Evolutionary conservation across 2,888 invertebrate species (phyloP).

Genomic region (Chymomyza procnemis): DNA sequence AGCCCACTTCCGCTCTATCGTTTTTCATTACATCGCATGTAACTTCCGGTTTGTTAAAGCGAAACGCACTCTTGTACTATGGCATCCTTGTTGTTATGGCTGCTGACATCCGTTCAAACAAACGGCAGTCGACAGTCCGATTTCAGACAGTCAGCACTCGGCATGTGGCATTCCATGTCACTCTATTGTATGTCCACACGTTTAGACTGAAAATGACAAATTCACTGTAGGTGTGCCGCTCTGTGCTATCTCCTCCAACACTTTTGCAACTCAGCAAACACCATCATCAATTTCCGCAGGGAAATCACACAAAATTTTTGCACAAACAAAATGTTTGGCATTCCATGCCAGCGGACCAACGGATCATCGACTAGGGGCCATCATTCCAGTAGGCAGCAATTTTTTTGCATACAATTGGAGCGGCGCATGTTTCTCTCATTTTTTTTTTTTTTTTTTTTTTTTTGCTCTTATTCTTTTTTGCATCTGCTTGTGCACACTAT

Average conservation of each 20-base stretch:
- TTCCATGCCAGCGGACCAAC: background rate
- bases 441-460: background rate
- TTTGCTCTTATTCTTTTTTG: background rate
- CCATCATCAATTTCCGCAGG: slow-evolving; percentile 73
- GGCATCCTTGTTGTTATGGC: slow-evolving; percentile 50
- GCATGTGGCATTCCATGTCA: background rate
- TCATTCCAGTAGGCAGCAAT: background rate
- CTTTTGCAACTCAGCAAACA: slow-evolving; percentile 71
- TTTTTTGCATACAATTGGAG: background rate
- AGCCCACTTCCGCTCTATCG: slow-evolving; percentile 67
- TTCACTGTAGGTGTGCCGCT: slow-evolving; percentile 69
- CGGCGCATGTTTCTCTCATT: too few species aligned
- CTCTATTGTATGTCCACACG: slow-evolving; percentile 62
- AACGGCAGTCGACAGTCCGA: slow-evolving; percentile 30
- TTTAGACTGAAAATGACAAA: slow-evolving; percentile 72
- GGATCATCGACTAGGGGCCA: background rate
- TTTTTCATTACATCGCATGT: slow-evolving; percentile 72
- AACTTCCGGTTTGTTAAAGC: slow-evolving; percentile 73
- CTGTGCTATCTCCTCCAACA: slow-evolving; percentile 61
- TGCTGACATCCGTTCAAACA: slow-evolving; percentile 67
- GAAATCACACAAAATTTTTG: slow-evolving; percentile 73
- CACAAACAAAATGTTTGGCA: slow-evolving; percentile 66
- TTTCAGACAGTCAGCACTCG: background rate
- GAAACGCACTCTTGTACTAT: slow-evolving; percentile 59
- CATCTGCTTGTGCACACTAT: background rate